Conservation (phyloP, 2,797 vertebrate genomes). For the Lacerta bilineata region DNA sequence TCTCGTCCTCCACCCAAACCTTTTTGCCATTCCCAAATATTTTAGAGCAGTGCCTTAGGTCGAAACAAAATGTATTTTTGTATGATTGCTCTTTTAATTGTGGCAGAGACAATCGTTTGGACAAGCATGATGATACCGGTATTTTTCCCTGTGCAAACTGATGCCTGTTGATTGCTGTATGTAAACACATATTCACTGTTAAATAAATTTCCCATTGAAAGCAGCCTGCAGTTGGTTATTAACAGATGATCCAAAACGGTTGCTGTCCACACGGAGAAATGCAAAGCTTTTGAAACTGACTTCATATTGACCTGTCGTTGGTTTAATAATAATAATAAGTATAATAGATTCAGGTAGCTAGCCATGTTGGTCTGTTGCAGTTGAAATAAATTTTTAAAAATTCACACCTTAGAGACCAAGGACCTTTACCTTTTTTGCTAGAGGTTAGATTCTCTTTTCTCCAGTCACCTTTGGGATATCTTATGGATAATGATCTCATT, state of each 20-base stretch:
- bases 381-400: no score
- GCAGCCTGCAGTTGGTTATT: constrained; percentile 42
- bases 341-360: no score
- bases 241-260: no score
- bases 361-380: no score
- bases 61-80: constrained; percentile 82
- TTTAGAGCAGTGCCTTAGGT: constrained; percentile 91
- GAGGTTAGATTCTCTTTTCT: no score
- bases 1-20: background rate
- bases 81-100: constrained; percentile 81
- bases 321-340: no score
- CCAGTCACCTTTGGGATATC: no score
- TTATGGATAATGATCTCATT: no score
- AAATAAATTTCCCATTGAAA: constrained; percentile 91
- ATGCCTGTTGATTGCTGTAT: constrained; percentile 79
- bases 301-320: no score
- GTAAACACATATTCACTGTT: constrained; percentile 87
- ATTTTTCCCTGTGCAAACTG: constrained; percentile 72
- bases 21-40: constrained; percentile 60
- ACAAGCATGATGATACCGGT: constrained; percentile 80
- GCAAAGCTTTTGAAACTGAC: background rate
- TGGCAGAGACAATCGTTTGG: constrained; percentile 91
- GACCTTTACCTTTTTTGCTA: no score
- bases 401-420: no score
- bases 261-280: background rate